Evolutionary conservation across 2,113 vertebrate genomes (phyloP), one percentile per base, ranked within the genome.

Genomic region (Ammodytes dubius): DNA sequence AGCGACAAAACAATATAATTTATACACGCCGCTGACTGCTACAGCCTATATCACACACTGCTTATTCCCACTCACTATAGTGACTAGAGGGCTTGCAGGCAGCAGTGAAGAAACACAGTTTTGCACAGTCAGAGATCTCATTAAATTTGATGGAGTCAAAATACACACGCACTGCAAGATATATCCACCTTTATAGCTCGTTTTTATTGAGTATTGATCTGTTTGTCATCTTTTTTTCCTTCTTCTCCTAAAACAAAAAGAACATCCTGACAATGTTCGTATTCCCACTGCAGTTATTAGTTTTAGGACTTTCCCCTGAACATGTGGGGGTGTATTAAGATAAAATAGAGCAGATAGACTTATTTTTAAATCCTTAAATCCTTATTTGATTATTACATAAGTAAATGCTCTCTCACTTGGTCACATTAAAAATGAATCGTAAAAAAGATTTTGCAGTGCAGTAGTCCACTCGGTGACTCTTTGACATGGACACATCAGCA

Each of bases 271-370:
- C 35, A 61, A 2, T 69, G 47, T 64, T 66, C 64, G 35, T 66
- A 59, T 56, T 67, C 42, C 49, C 72, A 43, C 56, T 82, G 74
- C 74, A 84, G 74, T n/a, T 61, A 61, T 70, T 57, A 82, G 39
- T 81, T 66, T 27, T 39, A 43, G 40, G 71, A 40, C 70, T 81
- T 77, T 54, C 35, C 72, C 52, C 6, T 1, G 66, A 60, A 74
- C 60, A 77, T 5, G 47, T 65, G 46, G 46, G 1, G 7, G 19
- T 47, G 42, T 40, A 43, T 47, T 17, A 46, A 37, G 7, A 13
- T 67, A 7, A 64, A 72, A 49, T 12, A n/a, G 27, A 7, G 39
- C 64, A 64, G 52, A 74, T 60, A 2, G 27, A 27, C 27, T 27
- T 27, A 27, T 2, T 43, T 70, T 40, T 73, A 0, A 45, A 70